Base-by-base conservation (phyloP, 1,140 invertebrate species). In the Drosophila sp. region DNA sequence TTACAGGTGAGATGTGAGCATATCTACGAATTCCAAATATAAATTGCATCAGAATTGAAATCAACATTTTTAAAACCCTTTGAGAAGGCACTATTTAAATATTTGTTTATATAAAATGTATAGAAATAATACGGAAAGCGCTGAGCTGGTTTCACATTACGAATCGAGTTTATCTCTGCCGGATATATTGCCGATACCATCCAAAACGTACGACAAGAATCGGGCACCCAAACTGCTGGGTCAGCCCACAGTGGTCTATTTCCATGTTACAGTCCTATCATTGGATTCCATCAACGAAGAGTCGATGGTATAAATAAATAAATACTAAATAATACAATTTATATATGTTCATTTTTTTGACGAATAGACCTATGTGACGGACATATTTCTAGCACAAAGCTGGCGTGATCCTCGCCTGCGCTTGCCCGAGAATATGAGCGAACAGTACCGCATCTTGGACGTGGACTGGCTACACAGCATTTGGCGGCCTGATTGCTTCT, bases 401-500 rank as follows among this genome's bases (percentile, higher is more conserved):
- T 98, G 97, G 97, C 93, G 97, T 29, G 97, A 98, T 93, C 96
- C 96, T 68, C 94, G 97, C 64, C 93, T 98, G 41, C 94, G 96
- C 66, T 93, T 97, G 64, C 97, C 97, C 33, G 96, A 97, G 91
- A 97, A 98, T 91, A 98, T 98, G 97, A 97, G 96, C 66, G 96
- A 97, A 90, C 96, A 97, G 80, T 98, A 98, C 92, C 93, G 97
- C 66, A 97, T 98, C 84, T 93, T 98, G 61, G 96, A 97, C 91
- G 97, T 98, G 25, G 96, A 96, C 77, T 98, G 97, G 97, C 92
- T 98, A 76, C 96, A 97, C 92, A 96, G 95, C 91, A 98, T 98
- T 91, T 98, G 97, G 97, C 94, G 97, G 64, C 97, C 97, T 0
- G 97, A 98, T 92, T 97, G 96, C 91, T 97, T 98, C 93, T 98